Evolutionary conservation across 2,113 vertebrate genomes (phyloP).

Genomic region (Nothoprocta perdicaria): DNA sequence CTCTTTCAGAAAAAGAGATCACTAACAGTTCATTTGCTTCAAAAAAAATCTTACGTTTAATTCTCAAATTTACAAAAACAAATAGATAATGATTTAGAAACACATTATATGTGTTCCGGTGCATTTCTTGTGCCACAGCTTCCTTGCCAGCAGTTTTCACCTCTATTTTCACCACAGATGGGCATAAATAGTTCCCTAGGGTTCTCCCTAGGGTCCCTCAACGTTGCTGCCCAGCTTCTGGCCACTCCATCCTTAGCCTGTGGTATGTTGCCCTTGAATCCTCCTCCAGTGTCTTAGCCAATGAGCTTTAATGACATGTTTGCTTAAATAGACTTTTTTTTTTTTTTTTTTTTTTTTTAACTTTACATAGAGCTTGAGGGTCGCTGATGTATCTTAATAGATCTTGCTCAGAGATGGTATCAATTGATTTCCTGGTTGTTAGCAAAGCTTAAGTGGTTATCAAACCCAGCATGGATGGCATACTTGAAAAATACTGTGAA

Average conservation of each 20-base stretch:
- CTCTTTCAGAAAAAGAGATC: too few species aligned
- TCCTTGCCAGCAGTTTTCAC: background rate
- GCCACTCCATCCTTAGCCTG: fast-evolving
- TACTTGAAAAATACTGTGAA: background rate
- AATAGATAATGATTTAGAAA: background rate
- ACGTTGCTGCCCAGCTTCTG: background rate
- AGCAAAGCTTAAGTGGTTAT: background rate
- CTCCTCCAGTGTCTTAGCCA: background rate
- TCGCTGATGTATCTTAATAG: background rate
- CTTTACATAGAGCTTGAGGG: background rate
- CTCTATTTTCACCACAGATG: background rate
- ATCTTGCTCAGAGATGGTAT: background rate
- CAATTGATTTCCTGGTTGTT: background rate
- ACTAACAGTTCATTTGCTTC: background rate
- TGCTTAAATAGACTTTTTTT: background rate
- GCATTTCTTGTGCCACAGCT: background rate
- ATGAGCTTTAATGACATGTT: background rate
- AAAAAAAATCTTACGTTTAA: background rate
- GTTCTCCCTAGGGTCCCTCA: background rate
- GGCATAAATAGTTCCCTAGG: background rate
- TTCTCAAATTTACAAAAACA: background rate
- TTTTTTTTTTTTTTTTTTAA: background rate
- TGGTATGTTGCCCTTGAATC: background rate
- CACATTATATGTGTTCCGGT: background rate
- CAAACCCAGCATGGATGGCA: background rate